Evolutionary conservation across 2,113 vertebrate species (phyloP).

Genomic region (Plectropomus leopardus): DNA sequence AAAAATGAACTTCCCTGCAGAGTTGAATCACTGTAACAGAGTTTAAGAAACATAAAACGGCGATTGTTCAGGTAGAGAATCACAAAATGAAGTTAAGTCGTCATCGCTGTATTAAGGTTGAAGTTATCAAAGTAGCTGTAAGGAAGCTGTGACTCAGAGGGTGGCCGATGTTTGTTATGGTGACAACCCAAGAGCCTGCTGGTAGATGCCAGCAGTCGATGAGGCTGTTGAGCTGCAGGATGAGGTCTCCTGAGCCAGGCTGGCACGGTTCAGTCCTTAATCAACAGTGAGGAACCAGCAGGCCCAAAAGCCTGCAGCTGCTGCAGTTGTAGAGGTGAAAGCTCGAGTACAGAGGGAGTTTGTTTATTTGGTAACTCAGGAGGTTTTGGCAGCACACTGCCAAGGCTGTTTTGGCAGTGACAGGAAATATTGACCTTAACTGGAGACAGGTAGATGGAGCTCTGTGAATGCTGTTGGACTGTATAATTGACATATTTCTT

Average conservation of each 20-base stretch:
- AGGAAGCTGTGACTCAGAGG: conserved; percentile 18
- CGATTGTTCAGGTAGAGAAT: conserved; percentile 2
- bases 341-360: neutral
- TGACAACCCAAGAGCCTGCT: conserved; percentile 29
- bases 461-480: conserved; percentile 3
- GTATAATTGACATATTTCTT: conserved; percentile 23
- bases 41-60: neutral
- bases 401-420: conserved; percentile 17
- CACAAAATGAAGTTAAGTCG: neutral
- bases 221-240: conserved; percentile 22
- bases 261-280: conserved; percentile 17
- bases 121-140: neutral
- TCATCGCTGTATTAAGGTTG: neutral
- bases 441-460: neutral
- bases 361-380: conserved; percentile 22
- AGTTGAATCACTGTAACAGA: neutral
- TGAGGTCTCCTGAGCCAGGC: conserved; percentile 31
- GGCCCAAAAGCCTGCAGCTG: conserved; percentile 28
- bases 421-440: conserved; percentile 21
- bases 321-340: conserved; percentile 17
- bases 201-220: conserved; percentile 5
- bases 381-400: neutral
- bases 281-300: conserved; percentile 11
- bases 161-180: neutral
- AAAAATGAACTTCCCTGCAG: neutral